Evolutionary conservation across 30 jellyfish, hydroid and myxozoan genomes (phyloP), one percentile per base, ranked within the genome.

Genomic region (Aurelia sp.): DNA sequence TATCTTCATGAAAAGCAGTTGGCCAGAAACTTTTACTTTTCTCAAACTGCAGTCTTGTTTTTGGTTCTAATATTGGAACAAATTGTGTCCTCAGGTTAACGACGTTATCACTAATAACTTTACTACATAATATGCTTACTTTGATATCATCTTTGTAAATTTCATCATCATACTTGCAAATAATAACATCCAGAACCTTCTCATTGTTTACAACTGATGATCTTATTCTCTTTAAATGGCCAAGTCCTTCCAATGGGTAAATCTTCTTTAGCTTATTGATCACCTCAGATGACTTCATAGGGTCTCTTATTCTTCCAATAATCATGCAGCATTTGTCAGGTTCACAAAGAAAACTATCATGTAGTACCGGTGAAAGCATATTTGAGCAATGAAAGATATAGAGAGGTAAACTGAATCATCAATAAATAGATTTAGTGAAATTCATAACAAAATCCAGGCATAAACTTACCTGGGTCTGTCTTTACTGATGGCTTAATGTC

Each of bases 1-100:
- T 92, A 51, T 86, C 95, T 82, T 92, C 98, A 73, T 84, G 98
- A 71, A 92, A 92, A 13, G 80, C 62, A 11, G 95, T 76, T 33
- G 98, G 98, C 98, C 98, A 92, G n/a, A 79, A 17, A 23, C 37
- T 74, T 40, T 50, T 62, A 23, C 92, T 71, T 47, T 74, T 66
- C 41, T 86, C 85, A 92, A 79, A 92, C 70, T 92, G 98, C 22
- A 51, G 19, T 71, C 98, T 82, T 20, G 98, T 86, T 22, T 63
- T 55, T 20, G 98, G 98, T 68, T 78, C 82, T 3, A n/a, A 4
- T 44, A 9, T 59, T 47, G 95, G 95, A 13, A 85, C 86, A 47
- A 13, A 27, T 15, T 66, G 22, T 8, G 67, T 83, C 62, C 57
- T 62, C 41, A 62, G 23, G 30, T 85, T 62, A 21, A 19, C 63